Evolutionary conservation across 2,888 invertebrate species (phyloP).

Genomic region (Torymus aiolomorphi): DNA sequence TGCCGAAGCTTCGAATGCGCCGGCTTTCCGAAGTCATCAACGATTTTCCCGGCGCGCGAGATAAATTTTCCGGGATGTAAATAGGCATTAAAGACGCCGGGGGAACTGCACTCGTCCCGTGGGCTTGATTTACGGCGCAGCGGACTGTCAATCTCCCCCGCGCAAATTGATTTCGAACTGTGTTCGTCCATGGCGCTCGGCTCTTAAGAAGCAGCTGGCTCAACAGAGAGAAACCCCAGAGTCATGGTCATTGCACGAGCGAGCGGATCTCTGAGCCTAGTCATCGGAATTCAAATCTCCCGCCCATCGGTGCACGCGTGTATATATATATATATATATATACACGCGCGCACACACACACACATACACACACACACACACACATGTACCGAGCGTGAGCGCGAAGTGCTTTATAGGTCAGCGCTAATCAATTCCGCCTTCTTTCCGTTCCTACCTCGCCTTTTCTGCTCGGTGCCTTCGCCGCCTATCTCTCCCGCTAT

Average conservation of each 20-base stretch:
- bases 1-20: no score
- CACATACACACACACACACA: no score
- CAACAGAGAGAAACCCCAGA: not conserved
- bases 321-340: no score
- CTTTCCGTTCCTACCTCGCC: slow-evolving; percentile 21
- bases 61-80: slow-evolving; percentile 14
- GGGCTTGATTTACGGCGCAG: no score
- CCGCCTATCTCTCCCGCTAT: slow-evolving; percentile 4
- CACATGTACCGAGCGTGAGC: no score
- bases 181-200: no score
- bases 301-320: not conserved
- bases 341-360: no score
- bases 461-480: slow-evolving; percentile 22
- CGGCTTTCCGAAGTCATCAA: not conserved
- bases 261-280: not conserved
- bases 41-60: not conserved
- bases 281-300: not conserved
- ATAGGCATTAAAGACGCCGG: not conserved
- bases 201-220: not conserved
- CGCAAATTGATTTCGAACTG: not conserved
- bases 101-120: no score
- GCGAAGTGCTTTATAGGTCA: slow-evolving; percentile 10
- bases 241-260: slow-evolving; percentile 15
- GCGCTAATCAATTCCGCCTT: slow-evolving; percentile 35
- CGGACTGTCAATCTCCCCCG: not conserved